Conservation (phyloP, 1,140 invertebrate species). For the Leptinotarsa texana region DNA sequence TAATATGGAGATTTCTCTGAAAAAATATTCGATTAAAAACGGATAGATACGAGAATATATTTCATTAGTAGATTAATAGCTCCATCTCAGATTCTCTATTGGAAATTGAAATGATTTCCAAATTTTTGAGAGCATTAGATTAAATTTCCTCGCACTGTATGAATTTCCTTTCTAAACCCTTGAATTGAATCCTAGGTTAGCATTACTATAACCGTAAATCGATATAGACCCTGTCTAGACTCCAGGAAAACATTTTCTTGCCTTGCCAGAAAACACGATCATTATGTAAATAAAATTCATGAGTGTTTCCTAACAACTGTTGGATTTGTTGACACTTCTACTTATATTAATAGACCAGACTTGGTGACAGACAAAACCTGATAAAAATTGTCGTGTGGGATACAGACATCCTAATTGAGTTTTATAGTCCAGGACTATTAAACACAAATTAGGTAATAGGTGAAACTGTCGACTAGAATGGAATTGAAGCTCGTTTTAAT, state of each 20-base stretch:
- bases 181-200: not conserved
- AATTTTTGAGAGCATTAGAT: too few species aligned
- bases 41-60: too few species aligned
- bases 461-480: too few species aligned
- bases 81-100: too few species aligned
- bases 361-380: not conserved
- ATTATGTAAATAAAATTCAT: constrained; percentile 19
- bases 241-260: not conserved
- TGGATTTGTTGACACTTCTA: constrained; percentile 19
- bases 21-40: too few species aligned
- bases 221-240: constrained; percentile 14
- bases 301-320: constrained; percentile 15
- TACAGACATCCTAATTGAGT: constrained; percentile 8
- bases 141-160: too few species aligned
- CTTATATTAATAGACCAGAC: constrained; percentile 19
- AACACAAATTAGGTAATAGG: too few species aligned
- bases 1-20: too few species aligned
- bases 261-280: not conserved
- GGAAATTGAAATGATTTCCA: too few species aligned
- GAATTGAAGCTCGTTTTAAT: too few species aligned
- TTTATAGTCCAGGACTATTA: not conserved
- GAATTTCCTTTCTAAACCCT: not conserved
- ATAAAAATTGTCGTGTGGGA: constrained; percentile 12
- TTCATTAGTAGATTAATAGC: too few species aligned
- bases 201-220: not conserved